phyloP scores from a whole-genome alignment of 2,797 vertebrate species.

The Pampus argenteus region DNA sequence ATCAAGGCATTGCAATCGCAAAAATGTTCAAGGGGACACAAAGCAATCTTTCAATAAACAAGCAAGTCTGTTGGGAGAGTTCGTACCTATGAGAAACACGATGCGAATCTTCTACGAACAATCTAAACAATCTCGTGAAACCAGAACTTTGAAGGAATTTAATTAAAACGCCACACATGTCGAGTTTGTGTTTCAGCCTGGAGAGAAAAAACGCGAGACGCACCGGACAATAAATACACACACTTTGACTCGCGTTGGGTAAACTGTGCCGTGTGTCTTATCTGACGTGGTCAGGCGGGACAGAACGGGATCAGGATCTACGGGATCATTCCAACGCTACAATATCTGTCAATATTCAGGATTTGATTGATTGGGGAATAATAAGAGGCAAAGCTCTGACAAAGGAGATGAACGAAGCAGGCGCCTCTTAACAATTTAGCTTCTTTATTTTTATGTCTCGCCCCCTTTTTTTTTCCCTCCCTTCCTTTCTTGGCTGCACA shows the following conservation, averaged over 20 bases:
- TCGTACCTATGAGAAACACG: neutral
- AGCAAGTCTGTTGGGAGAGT: neutral
- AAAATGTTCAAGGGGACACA: constrained; percentile 11
- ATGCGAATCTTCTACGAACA: neutral
- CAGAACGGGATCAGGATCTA: neutral
- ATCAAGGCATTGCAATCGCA: neutral
- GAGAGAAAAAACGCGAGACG: constrained; percentile 38
- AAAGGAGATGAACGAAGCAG: constrained; percentile 17
- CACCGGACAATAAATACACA: constrained; percentile 50
- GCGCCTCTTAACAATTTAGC: constrained; percentile 10
- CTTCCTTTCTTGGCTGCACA: constrained; percentile 42
- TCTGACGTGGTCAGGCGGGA: constrained; percentile 3
- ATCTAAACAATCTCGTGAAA: neutral
- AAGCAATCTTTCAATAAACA: constrained; percentile 6
- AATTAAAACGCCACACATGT: neutral
- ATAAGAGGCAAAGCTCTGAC: constrained; percentile 17
- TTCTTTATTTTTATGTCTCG: constrained; percentile 23
- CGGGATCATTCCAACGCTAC: constrained; percentile 42
- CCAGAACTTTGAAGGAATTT: neutral
- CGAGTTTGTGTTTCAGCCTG: neutral
- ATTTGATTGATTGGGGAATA: constrained; percentile 23
- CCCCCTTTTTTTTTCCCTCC: neutral
- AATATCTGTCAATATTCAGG: constrained; percentile 49
- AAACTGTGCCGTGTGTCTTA: constrained; percentile 11
- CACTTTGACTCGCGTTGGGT: neutral